Conservation (phyloP, 2,797 vertebrate species). For the Heliangelus exortis region DNA sequence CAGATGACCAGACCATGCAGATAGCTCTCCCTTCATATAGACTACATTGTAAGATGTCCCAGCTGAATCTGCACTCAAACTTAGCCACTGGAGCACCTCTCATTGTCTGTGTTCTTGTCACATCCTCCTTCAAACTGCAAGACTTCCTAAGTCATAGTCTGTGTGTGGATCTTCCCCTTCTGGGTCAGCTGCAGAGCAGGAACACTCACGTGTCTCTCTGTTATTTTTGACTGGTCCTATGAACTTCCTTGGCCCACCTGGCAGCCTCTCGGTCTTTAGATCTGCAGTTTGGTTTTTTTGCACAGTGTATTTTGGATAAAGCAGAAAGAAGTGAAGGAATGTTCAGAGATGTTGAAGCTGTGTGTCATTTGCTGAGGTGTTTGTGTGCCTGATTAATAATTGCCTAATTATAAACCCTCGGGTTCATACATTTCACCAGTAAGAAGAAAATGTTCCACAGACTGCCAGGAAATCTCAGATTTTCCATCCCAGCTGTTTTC, state of each 20-base stretch:
- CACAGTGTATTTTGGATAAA: constrained; percentile 29
- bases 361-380: constrained; percentile 55
- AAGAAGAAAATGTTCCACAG: constrained; percentile 7
- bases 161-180: not conserved
- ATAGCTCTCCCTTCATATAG: not conserved
- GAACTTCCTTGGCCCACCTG: constrained; percentile 2
- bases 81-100: not conserved
- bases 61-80: not conserved
- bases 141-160: rapidly evolving
- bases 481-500: constrained; percentile 67
- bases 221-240: not conserved
- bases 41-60: not conserved
- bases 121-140: not conserved
- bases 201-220: rapidly evolving
- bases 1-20: not conserved
- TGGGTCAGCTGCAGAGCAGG: not conserved
- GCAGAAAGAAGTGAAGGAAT: constrained; percentile 39
- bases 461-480: constrained; percentile 59
- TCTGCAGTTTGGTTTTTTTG: not conserved
- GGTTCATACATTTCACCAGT: constrained; percentile 43
- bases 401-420: constrained; percentile 53
- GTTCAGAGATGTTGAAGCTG: constrained; percentile 28
- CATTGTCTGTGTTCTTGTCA: not conserved
- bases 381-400: constrained; percentile 52
- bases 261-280: not conserved